Conservation (phyloP, 2,113 vertebrate species). For the Xyliphius kryptos region DNA sequence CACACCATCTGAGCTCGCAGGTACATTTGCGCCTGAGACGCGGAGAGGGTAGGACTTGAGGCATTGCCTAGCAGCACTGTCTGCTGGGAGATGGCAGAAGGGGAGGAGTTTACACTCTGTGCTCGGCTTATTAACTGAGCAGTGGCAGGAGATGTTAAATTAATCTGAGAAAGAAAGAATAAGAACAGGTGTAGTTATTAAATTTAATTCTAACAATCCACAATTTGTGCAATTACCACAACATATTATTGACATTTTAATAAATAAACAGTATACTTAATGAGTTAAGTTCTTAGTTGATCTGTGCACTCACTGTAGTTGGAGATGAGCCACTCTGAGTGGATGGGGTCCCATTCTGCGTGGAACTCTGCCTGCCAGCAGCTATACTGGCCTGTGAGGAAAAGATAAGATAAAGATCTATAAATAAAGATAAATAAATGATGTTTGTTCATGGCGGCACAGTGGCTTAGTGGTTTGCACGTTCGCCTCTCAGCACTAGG, state of each 20-base stretch:
- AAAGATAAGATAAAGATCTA: no score
- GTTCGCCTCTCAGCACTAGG: no score
- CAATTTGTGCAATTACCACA: no score
- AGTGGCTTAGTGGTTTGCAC: no score
- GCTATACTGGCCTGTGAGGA: conserved; percentile 78
- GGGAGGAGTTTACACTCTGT: conserved; percentile 76
- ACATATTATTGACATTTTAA: background rate
- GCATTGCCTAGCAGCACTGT: conserved; percentile 88
- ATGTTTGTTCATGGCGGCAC: no score
- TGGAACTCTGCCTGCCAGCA: conserved; percentile 74
- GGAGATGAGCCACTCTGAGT: conserved; percentile 70
- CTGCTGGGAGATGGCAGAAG: conserved; percentile 86
- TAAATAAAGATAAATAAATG: no score
- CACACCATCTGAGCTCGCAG: conserved; percentile 97
- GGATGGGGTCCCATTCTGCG: conserved; percentile 68
- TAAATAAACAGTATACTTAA: background rate
- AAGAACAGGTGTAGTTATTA: background rate
- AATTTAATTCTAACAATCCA: no score
- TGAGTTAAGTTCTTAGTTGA: background rate
- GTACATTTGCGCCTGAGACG: conserved; percentile 98
- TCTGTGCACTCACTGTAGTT: conserved; percentile 71
- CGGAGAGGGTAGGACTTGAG: conserved; percentile 75
- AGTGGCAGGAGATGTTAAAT: conserved; percentile 77
- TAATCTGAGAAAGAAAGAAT: conserved; percentile 65
- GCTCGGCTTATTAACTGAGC: conserved; percentile 89